Evolutionary conservation across 1,140 invertebrate genomes (phyloP).

Genomic region (Latrodectus geometricus): DNA sequence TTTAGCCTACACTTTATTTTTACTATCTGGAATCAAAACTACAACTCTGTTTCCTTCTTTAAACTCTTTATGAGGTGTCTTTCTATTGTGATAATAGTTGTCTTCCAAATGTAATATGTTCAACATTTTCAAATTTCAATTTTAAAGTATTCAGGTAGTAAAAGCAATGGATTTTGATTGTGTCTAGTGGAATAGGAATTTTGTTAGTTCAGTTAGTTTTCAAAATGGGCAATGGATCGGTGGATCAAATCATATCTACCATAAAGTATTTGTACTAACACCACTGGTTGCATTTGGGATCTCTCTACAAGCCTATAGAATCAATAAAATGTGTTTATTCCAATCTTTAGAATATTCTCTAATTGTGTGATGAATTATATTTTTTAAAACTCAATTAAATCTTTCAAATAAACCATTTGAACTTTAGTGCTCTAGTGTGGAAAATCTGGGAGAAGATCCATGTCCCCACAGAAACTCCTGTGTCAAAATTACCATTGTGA

Average conservation of each 20-base stretch:
- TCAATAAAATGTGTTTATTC: background rate
- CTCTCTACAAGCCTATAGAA: too few species aligned
- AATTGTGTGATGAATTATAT: conserved; percentile 2
- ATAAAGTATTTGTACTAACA: conserved; percentile 11
- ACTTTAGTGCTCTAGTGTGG: background rate
- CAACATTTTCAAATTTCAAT: background rate
- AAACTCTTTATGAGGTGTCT: background rate
- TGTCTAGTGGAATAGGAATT: background rate
- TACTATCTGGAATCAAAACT: conserved; percentile 35
- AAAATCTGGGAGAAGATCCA: background rate
- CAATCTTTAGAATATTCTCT: background rate
- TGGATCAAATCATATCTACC: background rate
- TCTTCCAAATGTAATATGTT: background rate
- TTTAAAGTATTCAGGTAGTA: background rate
- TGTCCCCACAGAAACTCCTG: background rate
- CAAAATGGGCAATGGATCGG: conserved; percentile 16
- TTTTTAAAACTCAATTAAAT: conserved; percentile 27
- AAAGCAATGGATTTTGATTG: background rate
- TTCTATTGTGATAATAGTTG: conserved; percentile 18
- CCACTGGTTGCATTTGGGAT: background rate
- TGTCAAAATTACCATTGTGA: background rate
- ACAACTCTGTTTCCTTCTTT: background rate
- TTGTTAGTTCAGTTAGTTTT: conserved; percentile 18
- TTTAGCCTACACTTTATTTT: conserved; percentile 19
- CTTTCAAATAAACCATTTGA: background rate